Evolutionary conservation across 2,113 vertebrate genomes (phyloP).

Genomic region (Cyanistes caeruleus): DNA sequence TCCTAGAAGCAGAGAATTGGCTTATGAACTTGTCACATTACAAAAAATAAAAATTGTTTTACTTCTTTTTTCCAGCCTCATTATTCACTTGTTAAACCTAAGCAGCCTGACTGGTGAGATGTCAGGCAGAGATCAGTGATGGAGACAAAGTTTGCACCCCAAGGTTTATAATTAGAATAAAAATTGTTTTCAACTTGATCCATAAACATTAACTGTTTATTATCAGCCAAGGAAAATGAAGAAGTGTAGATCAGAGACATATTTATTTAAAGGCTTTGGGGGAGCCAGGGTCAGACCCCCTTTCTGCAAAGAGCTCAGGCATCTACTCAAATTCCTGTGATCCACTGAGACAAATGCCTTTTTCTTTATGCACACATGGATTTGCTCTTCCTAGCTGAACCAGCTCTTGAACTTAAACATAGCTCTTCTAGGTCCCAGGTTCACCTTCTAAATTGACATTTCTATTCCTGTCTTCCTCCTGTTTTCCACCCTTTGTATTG

Average conservation of each 20-base stretch:
- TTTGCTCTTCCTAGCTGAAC: not conserved
- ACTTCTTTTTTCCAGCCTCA: not conserved
- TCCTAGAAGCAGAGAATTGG: conserved; percentile 5
- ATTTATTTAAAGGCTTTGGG: not conserved
- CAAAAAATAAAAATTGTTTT: not conserved
- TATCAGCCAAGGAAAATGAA: not conserved
- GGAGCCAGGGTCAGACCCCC: not conserved
- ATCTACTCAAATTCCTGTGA: not conserved
- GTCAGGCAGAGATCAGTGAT: conserved; percentile 5
- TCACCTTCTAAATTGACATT: not conserved
- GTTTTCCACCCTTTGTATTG: not conserved
- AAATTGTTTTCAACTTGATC: conserved; percentile 1
- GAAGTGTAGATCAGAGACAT: not conserved
- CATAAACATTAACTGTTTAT: not conserved
- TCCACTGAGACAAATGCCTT: not conserved
- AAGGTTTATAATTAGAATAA: conserved; percentile 22
- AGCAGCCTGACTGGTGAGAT: not conserved
- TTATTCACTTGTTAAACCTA: conserved; percentile 6
- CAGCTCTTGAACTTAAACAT: not conserved
- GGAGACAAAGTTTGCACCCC: not conserved
- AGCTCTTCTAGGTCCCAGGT: not conserved
- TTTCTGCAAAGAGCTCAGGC: not conserved
- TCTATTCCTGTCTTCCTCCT: not conserved
- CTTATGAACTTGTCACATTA: not conserved
- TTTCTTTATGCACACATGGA: not conserved